Evolutionary conservation across 2,888 invertebrate genomes (phyloP).

Genomic region (Epinotia demarniana): DNA sequence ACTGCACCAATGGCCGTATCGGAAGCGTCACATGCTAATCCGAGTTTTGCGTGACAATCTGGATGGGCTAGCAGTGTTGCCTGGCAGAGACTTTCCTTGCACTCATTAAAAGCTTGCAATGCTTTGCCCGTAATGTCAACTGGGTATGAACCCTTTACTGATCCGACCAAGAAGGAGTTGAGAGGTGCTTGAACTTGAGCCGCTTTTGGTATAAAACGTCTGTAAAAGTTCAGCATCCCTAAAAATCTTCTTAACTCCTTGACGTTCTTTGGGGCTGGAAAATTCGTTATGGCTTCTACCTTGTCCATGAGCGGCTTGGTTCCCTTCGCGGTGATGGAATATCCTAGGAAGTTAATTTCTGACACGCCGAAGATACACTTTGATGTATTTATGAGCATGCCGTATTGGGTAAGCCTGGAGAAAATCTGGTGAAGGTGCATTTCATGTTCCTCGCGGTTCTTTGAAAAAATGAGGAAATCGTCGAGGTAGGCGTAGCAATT

Average conservation of each 20-base stretch:
- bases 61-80: constrained; percentile 54
- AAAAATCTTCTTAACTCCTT: constrained; percentile 43
- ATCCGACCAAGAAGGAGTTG: constrained; percentile 47
- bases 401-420: constrained; percentile 45
- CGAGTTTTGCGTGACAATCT: constrained; percentile 48
- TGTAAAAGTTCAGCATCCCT: constrained; percentile 50
- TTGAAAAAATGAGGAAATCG: too few species aligned
- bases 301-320: constrained; percentile 51
- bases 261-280: constrained; percentile 43
- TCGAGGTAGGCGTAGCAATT: too few species aligned
- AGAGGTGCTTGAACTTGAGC: constrained; percentile 52
- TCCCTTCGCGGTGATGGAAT: constrained; percentile 45
- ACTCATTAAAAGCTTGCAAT: constrained; percentile 42
- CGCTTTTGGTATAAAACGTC: constrained; percentile 54
- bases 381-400: constrained; percentile 50
- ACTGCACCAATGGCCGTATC: constrained; percentile 59
- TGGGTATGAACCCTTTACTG: constrained; percentile 47
- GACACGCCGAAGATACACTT: constrained; percentile 52
- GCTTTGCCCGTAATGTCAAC: constrained; percentile 45
- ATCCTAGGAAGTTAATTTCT: constrained; percentile 50
- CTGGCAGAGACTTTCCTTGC: constrained; percentile 49
- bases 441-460: too few species aligned
- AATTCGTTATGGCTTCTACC: constrained; percentile 46
- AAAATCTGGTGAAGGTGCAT: constrained; percentile 15
- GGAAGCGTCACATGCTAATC: constrained; percentile 59